Evolutionary conservation across 2,888 invertebrate genomes (phyloP).

Genomic region (Drosophila helvetica): DNA sequence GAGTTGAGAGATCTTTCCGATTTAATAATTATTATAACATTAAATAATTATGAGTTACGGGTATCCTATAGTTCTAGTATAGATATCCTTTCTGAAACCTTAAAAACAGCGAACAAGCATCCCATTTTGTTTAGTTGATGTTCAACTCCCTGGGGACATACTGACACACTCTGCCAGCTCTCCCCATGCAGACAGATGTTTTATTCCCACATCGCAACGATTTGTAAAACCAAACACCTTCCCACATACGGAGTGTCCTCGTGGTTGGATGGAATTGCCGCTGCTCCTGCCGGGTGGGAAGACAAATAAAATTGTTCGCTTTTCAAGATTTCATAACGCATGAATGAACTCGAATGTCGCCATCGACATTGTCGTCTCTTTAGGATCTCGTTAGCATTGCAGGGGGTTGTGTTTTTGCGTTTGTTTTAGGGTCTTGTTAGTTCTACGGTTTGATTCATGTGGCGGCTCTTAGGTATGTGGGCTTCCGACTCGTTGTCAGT

Average conservation of each 20-base stretch:
- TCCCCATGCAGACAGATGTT: conserved; percentile 37
- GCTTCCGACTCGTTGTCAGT: conserved; percentile 27
- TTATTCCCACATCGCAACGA: conserved; percentile 44
- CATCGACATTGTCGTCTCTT: conserved; percentile 19
- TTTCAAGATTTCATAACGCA: conserved; percentile 55
- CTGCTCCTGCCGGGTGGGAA: conserved; percentile 19
- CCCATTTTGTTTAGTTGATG: conserved; percentile 20
- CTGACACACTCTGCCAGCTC: conserved; percentile 24
- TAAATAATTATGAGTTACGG: not conserved
- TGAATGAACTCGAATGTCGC: conserved; percentile 42
- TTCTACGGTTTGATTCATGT: conserved; percentile 49
- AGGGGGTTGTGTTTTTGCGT: conserved; percentile 23
- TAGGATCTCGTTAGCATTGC: conserved; percentile 41
- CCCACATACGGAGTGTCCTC: conserved; percentile 17
- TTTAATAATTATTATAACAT: too few relatives aligned
- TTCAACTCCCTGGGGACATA: conserved; percentile 6
- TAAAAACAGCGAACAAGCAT: not conserved
- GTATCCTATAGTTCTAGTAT: not conserved
- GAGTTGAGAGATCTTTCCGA: not conserved
- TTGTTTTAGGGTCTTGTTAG: conserved; percentile 33
- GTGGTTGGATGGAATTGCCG: conserved; percentile 28
- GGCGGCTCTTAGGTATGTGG: conserved; percentile 28
- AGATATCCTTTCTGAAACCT: not conserved
- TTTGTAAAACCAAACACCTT: conserved; percentile 48
- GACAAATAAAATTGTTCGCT: conserved; percentile 55